Base-by-base conservation (phyloP, 2,113 vertebrate genomes). In the Oceanodroma tethys region DNA sequence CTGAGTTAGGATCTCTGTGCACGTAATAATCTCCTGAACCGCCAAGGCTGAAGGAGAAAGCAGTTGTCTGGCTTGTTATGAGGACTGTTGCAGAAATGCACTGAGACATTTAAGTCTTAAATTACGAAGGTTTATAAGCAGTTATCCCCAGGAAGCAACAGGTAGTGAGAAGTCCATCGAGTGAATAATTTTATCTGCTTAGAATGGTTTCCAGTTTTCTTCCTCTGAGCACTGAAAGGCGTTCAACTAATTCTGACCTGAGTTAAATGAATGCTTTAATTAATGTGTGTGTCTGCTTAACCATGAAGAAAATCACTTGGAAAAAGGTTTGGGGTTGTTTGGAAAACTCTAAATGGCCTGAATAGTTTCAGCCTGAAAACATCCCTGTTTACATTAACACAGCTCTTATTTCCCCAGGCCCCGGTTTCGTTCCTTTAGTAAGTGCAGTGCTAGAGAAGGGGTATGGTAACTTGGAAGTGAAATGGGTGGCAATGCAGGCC, bases 261-360 rank as follows among this genome's bases (percentile, higher is more conserved):
- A 68, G 65, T 85, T 67, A 81, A 94, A 91, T 82, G 70, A 93
- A 48, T 29, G 74, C 74, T 90, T 85, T 95, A 96, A 96, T 96
- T 94, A 95, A 60, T 16, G 38, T 89, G 88, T 90, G 81, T 85
- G 60, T 91, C 76, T 89, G 95, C 60, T 87, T 94, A 94, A 71
- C 87, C 91, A 97, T 42, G 93, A 91, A 92, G 96, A 94, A 97
- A 96, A 95, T 93, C 53, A 66, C 62, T 85, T 90, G 68, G 89
- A 53, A 81, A 86, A 85, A 89, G n/a, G 27, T 76, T 95, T 89
- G 82, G 30, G 21, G 23, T 86, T 90, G 34, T 95, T 94, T 96
- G 62, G 89, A 89, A 95, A 95, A 63, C 66, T 85, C 73, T 79
- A 80, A 93, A 94, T 90, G 93, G 52, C 29, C 56, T 79, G 73